Percentiles rank a stretch among this genome's conserved stretches.
Evolutionary conservation across 2,797 vertebrate species (phyloP).

Genomic region (Melanotaenia nigrans): DNA sequence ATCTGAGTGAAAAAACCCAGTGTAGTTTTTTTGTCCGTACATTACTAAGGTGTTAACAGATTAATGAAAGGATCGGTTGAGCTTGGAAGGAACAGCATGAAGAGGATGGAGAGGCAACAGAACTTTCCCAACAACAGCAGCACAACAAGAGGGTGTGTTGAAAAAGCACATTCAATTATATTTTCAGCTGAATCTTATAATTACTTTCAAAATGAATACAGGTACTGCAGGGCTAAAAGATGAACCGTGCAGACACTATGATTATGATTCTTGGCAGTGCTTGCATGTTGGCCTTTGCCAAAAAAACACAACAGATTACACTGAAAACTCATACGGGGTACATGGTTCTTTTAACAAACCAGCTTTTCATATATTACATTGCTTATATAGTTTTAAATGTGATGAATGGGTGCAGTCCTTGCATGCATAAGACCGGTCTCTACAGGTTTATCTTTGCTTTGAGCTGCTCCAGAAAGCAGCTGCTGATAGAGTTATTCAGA

Average conservation of each 20-base stretch:
- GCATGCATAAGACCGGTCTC: constrained; percentile 4
- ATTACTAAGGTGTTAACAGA: background rate
- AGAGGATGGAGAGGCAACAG: constrained; percentile 48
- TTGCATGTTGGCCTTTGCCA: background rate
- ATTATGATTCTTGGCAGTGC: background rate
- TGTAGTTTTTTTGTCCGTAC: background rate
- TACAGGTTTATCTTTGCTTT: constrained; percentile 22
- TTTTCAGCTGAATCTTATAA: constrained; percentile 28
- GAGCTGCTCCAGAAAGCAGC: constrained; percentile 12
- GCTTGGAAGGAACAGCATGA: constrained; percentile 19
- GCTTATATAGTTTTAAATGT: constrained; percentile 4
- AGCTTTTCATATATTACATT: constrained; percentile 12
- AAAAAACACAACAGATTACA: background rate
- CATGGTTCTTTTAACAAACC: constrained; percentile 4
- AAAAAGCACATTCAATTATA: constrained; percentile 48
- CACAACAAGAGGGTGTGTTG: constrained; percentile 11
- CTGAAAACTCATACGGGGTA: background rate
- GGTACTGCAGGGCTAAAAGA: constrained; percentile 5
- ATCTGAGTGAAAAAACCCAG: background rate
- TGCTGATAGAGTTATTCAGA: constrained; percentile 2
- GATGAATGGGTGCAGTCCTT: background rate
- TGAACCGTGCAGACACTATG: constrained; percentile 3
- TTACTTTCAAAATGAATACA: constrained; percentile 1
- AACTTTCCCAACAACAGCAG: constrained; percentile 29
- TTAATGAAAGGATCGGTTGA: constrained; percentile 7